Conservation (phyloP, 2,113 vertebrate species). For the Aspidoscelis tigris region DNA sequence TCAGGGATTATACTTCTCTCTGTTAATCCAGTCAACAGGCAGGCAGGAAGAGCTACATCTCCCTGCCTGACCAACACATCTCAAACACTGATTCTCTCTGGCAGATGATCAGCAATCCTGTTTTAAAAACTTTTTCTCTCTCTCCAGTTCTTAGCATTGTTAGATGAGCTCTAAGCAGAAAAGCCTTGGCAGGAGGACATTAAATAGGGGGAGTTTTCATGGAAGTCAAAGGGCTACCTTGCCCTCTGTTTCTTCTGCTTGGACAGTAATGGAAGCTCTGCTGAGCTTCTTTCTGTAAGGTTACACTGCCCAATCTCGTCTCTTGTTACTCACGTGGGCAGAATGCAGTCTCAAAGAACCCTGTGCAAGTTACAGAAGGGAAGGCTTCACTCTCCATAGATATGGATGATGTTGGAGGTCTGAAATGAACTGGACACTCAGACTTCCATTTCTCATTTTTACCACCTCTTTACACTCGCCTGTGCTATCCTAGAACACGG, state of each 20-base stretch:
- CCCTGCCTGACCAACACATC: background rate
- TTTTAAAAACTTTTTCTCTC: background rate
- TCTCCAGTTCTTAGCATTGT: background rate
- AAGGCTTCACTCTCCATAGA: background rate
- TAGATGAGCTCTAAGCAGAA: background rate
- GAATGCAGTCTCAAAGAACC: background rate
- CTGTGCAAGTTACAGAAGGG: background rate
- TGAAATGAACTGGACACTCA: background rate
- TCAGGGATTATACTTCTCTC: background rate
- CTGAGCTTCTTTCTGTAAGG: background rate
- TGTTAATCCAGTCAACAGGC: background rate
- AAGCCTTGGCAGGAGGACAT: background rate
- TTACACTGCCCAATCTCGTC: background rate
- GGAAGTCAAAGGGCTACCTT: background rate
- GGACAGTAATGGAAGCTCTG: background rate
- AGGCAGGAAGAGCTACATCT: background rate
- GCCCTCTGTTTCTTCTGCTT: background rate
- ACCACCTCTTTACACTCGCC: too few relatives aligned
- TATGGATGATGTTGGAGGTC: background rate
- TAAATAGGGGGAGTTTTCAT: background rate
- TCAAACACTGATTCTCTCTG: background rate
- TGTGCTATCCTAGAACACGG: too few relatives aligned
- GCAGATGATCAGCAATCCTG: background rate
- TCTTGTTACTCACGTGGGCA: background rate
- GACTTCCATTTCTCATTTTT: background rate